These are phyloP conservation scores for Porites australiensis DNA, from an alignment of 64 coral and sea anemone species.

Conservation along the genomic window DNA sequence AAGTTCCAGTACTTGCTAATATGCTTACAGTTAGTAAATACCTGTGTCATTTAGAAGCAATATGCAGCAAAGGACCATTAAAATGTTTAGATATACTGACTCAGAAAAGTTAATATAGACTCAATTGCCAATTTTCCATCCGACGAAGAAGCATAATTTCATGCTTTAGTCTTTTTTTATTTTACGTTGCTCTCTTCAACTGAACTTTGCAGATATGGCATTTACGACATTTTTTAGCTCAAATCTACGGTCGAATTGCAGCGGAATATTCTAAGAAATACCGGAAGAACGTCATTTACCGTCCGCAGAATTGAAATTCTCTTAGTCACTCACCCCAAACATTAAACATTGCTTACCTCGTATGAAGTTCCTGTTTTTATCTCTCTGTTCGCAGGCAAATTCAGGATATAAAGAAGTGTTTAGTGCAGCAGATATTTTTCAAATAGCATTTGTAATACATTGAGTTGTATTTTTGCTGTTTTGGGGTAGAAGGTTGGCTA, in stretches of 20 bases:
- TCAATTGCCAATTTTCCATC: not conserved
- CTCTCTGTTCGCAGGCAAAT: too few species aligned
- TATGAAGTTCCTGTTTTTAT: too few species aligned
- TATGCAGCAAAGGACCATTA: not conserved
- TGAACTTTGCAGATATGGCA: not conserved
- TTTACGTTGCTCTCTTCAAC: not conserved
- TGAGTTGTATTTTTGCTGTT: too few species aligned
- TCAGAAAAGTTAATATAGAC: not conserved
- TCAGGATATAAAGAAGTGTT: too few species aligned
- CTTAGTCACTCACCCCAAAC: not conserved
- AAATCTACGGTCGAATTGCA: not conserved
- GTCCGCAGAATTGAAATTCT: not conserved
- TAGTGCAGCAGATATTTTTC: too few species aligned
- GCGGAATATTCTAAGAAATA: not conserved
- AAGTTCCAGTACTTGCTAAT: too few species aligned
- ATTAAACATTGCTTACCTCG: too few species aligned
- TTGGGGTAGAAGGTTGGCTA: too few species aligned
- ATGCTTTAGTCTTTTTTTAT: not conserved
- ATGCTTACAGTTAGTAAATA: not conserved
- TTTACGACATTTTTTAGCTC: not conserved
- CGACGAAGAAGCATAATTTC: not conserved
- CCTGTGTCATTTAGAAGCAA: not conserved
- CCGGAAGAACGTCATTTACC: not conserved
- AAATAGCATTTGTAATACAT: too few species aligned
- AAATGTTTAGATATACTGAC: not conserved